phyloP scores from a whole-genome alignment of 2,888 invertebrate species.

The Mesorhabditis spiculigera region DNA sequence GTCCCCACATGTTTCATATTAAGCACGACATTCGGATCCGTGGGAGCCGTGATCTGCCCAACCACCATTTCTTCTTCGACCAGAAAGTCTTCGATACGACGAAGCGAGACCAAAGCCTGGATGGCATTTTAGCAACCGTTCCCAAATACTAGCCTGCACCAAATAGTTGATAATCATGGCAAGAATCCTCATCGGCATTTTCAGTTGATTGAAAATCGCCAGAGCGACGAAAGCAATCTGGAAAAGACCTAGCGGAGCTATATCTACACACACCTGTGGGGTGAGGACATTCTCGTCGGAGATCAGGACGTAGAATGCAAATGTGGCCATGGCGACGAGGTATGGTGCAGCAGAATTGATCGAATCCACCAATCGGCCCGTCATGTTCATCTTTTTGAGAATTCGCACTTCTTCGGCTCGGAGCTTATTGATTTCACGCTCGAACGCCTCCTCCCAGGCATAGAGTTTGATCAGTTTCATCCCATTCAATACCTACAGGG shows the following conservation, averaged over 20 bases:
- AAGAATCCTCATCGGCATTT: slow-evolving; percentile 46
- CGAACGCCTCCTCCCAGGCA: slow-evolving; percentile 38
- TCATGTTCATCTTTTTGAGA: not conserved
- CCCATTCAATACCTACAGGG: slow-evolving; percentile 23
- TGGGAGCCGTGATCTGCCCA: not conserved
- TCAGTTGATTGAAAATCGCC: slow-evolving; percentile 43
- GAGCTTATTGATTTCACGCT: slow-evolving; percentile 24
- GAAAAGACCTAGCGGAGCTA: not conserved
- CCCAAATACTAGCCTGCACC: slow-evolving; percentile 30
- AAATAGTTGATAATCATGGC: slow-evolving; percentile 47
- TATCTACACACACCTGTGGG: not conserved
- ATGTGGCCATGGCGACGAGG: slow-evolving; percentile 7
- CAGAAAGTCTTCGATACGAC: slow-evolving; percentile 68
- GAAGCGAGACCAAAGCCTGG: slow-evolving; percentile 82
- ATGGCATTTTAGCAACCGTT: not conserved
- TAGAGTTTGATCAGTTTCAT: slow-evolving; percentile 35
- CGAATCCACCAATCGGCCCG: slow-evolving; percentile 23
- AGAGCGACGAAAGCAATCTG: slow-evolving; percentile 40
- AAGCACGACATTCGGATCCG: not conserved
- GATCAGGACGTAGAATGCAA: not conserved
- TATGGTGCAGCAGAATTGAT: slow-evolving; percentile 28
- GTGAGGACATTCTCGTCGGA: not conserved
- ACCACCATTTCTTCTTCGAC: not conserved
- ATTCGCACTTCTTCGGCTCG: not conserved
- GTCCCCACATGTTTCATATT: not conserved